phyloP scores from a whole-genome alignment of 2,797 vertebrate genomes.

The Cottoperca gobio region DNA sequence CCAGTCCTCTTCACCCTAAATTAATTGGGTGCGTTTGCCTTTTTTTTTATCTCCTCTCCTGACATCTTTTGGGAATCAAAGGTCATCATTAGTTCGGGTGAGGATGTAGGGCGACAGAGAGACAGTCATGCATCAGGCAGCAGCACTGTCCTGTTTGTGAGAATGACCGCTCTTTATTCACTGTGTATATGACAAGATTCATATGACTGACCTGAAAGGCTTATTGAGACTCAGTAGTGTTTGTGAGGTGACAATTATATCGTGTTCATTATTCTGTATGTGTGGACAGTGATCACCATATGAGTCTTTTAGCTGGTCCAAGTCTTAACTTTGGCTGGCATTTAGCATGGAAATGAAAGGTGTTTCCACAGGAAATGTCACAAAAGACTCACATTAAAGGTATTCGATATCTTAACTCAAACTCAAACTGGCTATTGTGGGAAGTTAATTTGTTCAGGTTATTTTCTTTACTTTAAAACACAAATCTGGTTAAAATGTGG shows the following conservation, averaged over 20 bases:
- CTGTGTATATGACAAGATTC: slow-evolving; percentile 26
- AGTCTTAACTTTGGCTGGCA: slow-evolving; percentile 22
- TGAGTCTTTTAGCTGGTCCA: not conserved
- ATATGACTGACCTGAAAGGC: slow-evolving; percentile 18
- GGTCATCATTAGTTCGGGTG: slow-evolving; percentile 78
- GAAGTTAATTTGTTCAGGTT: too few relatives aligned
- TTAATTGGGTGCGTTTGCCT: slow-evolving; percentile 76
- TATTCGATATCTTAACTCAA: not conserved
- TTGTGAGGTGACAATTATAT: slow-evolving; percentile 24
- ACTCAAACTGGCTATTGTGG: too few relatives aligned
- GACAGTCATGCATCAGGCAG: slow-evolving; percentile 73
- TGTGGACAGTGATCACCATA: not conserved
- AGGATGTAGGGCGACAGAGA: slow-evolving; percentile 66
- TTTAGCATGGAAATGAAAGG: slow-evolving; percentile 30
- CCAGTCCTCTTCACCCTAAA: slow-evolving; percentile 72
- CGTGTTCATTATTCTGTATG: slow-evolving; percentile 24
- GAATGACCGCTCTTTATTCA: slow-evolving; percentile 51
- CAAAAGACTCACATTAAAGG: not conserved
- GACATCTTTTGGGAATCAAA: slow-evolving; percentile 82
- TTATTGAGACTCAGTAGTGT: slow-evolving; percentile 17
- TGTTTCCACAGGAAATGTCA: slow-evolving; percentile 36
- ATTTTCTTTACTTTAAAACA: slow-evolving; percentile 5
- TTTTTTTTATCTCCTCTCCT: slow-evolving; percentile 66
- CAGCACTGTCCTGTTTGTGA: slow-evolving; percentile 63
- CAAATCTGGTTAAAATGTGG: not conserved